A percentile compares a stretch with the other conserved stretches of the same genome.
Conservation (phyloP, 2,888 invertebrate genomes). For the Erebia aethiops region DNA sequence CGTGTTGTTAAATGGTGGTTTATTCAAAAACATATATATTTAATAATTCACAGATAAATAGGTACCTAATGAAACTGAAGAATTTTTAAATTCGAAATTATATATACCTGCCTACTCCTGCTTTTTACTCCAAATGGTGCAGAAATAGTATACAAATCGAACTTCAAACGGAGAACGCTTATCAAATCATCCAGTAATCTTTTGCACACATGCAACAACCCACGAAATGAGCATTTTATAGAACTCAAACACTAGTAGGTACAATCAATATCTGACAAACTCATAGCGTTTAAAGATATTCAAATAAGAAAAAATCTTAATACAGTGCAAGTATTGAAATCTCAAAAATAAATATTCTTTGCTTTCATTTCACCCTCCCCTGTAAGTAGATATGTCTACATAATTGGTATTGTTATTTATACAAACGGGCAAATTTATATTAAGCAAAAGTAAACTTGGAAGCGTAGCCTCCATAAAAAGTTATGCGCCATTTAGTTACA, state of each 20-base stretch:
- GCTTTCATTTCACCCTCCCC: not conserved
- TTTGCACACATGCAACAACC: no score
- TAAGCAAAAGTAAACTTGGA: conserved; percentile 49
- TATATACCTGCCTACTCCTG: no score
- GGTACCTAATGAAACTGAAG: not conserved
- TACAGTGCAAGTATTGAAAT: not conserved
- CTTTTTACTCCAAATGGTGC: no score
- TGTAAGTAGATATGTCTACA: not conserved
- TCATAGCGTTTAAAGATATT: not conserved
- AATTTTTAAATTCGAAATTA: no score
- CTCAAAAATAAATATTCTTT: not conserved
- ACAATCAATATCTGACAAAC: no score
- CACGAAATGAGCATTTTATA: no score
- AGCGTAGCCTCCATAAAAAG: conserved; percentile 73
- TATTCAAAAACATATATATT: not conserved
- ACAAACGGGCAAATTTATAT: conserved; percentile 32
- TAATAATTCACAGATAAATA: not conserved
- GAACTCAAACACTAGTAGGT: no score
- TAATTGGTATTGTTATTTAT: conserved; percentile 16
- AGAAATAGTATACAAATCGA: no score
- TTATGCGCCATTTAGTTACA: conserved; percentile 72
- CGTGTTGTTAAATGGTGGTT: not conserved
- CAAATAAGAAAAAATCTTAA: not conserved
- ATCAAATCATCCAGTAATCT: no score
- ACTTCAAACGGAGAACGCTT: no score